Evolutionary conservation across 1,140 invertebrate species (phyloP).

Genomic region (Parasteatoda tepidariorum): DNA sequence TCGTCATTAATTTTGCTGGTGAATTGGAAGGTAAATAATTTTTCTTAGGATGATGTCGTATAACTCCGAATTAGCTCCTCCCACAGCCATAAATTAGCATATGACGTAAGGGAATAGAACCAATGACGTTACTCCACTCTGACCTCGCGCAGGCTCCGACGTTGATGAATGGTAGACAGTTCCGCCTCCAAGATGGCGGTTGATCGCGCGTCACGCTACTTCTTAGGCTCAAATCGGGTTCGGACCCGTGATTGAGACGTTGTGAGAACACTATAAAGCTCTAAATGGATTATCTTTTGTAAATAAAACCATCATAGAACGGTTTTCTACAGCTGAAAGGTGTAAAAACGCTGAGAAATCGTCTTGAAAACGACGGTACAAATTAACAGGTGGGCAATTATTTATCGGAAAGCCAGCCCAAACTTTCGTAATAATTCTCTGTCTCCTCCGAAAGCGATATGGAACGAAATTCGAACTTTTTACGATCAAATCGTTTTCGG

Average conservation of each 20-base stretch:
- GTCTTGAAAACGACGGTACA: slow-evolving; percentile 3
- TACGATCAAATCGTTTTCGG: no score
- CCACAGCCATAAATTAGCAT: slow-evolving; percentile 72
- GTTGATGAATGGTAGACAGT: slow-evolving; percentile 39
- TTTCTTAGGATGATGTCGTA: slow-evolving; percentile 67
- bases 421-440: slow-evolving; percentile 45
- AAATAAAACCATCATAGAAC: background rate
- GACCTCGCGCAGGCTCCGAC: slow-evolving; percentile 50
- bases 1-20: slow-evolving; percentile 75
- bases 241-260: slow-evolving; percentile 25
- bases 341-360: background rate
- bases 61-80: slow-evolving; percentile 68
- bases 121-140: slow-evolving; percentile 68
- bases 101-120: slow-evolving; percentile 72
- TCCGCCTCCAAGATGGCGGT: slow-evolving; percentile 44
- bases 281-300: background rate
- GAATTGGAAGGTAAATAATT: slow-evolving; percentile 72
- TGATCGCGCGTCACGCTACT: slow-evolving; percentile 2
- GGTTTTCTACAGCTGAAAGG: background rate
- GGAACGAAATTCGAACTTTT: no score
- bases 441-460: background rate
- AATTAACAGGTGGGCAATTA: slow-evolving; percentile 61
- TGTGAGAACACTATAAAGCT: background rate
- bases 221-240: background rate
- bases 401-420: slow-evolving; percentile 23